Conservation (phyloP, 1,140 invertebrate species). For the Triops cancriformis region DNA sequence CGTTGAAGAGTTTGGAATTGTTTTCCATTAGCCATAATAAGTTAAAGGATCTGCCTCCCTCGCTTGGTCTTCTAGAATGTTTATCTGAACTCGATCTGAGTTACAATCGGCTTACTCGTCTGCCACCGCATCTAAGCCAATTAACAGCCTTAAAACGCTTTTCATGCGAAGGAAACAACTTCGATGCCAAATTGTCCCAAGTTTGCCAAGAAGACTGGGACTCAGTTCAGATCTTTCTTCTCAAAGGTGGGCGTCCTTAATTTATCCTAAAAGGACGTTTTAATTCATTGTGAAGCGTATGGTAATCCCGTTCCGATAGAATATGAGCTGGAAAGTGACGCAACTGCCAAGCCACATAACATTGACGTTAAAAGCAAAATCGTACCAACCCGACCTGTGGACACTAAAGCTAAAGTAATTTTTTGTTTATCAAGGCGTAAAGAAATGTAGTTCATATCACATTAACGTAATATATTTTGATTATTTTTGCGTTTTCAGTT, state of each 20-base stretch:
- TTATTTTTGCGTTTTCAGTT: no score
- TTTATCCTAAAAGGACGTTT: not conserved
- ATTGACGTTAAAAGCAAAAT: no score
- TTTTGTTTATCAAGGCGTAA: no score
- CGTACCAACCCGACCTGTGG: no score
- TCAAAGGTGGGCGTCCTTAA: not conserved
- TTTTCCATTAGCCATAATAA: not conserved
- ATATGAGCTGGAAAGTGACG: not conserved
- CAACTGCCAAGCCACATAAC: not conserved
- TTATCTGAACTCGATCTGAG: not conserved
- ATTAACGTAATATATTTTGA: no score
- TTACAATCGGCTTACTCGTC: not conserved
- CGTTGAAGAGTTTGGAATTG: not conserved
- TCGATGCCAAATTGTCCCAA: not conserved
- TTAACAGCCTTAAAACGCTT: not conserved
- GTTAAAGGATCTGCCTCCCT: not conserved
- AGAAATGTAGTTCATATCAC: no score
- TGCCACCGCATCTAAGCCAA: not conserved
- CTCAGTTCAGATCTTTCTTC: not conserved
- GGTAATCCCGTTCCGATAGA: not conserved
- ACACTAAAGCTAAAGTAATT: no score
- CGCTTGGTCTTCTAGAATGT: not conserved
- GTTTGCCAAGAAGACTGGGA: slow-evolving; percentile 8
- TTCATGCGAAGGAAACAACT: not conserved
- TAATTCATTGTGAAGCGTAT: not conserved